phyloP scores from a whole-genome alignment of 2,113 vertebrate genomes.

The Heterochromis multidens region DNA sequence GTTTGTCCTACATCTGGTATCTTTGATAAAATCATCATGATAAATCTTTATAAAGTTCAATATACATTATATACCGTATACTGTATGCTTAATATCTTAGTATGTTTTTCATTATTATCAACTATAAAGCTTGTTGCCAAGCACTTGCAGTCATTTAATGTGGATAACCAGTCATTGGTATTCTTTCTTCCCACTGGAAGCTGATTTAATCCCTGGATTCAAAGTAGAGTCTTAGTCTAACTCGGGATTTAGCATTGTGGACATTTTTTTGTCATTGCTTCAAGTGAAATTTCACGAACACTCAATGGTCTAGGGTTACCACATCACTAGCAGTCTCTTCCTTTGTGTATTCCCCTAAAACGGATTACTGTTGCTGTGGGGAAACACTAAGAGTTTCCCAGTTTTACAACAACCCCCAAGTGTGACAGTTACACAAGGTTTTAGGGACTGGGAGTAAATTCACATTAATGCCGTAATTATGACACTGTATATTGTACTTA shows the following conservation, averaged over 20 bases:
- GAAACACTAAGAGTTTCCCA: neutral
- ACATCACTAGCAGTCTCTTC: neutral
- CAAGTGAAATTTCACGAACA: neutral
- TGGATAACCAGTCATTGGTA: neutral
- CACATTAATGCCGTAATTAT: neutral
- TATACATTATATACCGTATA: too few species aligned
- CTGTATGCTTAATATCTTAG: too few species aligned
- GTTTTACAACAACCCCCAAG: too few species aligned
- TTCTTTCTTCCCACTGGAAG: neutral
- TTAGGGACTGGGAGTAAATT: neutral
- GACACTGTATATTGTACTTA: neutral
- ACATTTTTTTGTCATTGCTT: neutral
- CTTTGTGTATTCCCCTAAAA: neutral
- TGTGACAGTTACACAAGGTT: neutral
- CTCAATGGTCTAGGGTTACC: neutral
- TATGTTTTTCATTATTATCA: neutral
- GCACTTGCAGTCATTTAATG: neutral
- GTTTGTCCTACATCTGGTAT: neutral
- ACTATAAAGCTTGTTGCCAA: neutral
- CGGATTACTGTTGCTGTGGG: neutral
- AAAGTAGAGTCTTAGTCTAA: neutral
- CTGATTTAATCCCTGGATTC: neutral
- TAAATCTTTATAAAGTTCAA: too few species aligned
- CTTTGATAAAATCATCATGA: too few species aligned
- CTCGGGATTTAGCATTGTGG: rapidly evolving